Conservation (phyloP, 2,797 vertebrate species). For the Hydrophis major region DNA sequence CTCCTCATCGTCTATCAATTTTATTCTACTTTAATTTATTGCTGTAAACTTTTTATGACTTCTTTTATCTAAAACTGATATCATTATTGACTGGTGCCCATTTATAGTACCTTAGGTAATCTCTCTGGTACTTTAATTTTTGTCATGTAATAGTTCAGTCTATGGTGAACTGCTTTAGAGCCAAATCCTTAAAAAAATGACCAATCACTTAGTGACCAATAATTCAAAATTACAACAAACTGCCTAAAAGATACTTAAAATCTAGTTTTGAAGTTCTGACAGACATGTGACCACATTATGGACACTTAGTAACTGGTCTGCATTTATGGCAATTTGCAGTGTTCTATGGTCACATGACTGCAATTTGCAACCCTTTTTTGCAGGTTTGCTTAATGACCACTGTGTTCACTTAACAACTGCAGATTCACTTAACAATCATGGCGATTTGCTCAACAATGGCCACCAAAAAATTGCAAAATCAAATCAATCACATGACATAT, state of each 20-base stretch:
- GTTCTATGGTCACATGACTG: neutral
- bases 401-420: neutral
- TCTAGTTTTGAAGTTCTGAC: neutral
- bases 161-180: neutral
- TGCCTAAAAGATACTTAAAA: neutral
- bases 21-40: neutral
- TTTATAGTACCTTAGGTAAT: neutral
- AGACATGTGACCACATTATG: neutral
- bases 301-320: neutral
- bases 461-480: neutral
- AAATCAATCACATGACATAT: neutral
- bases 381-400: neutral
- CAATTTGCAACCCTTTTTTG: neutral
- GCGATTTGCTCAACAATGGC: neutral
- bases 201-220: neutral
- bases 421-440: neutral
- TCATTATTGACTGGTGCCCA: neutral
- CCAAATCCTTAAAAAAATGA: neutral
- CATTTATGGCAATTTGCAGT: neutral
- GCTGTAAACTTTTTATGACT: neutral
- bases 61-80: neutral
- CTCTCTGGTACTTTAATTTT: neutral
- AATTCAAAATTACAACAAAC: neutral
- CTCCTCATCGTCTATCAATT: neutral
- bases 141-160: neutral